These are phyloP conservation scores for Gryon sp. DNA, from an alignment of 1,140 invertebrate species.

Conservation along the genomic window DNA sequence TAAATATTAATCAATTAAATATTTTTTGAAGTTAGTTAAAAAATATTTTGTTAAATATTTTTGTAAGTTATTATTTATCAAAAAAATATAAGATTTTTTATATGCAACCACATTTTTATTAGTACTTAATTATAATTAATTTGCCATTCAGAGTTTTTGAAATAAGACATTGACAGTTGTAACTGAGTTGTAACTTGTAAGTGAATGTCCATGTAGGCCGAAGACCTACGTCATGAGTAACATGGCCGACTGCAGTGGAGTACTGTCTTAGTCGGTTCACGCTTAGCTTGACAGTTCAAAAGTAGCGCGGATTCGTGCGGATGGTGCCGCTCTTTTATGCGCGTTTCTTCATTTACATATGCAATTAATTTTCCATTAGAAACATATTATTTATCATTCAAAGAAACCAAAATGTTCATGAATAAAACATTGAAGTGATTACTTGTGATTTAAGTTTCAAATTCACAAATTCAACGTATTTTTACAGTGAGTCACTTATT, in stretches of 20 bases:
- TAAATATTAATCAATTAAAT: no score
- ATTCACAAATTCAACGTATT: no score
- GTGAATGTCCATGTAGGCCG: slow-evolving; percentile 17
- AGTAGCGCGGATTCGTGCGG: slow-evolving; percentile 60
- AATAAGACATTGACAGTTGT: slow-evolving; percentile 2
- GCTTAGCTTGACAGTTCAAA: slow-evolving; percentile 59
- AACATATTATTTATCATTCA: not conserved
- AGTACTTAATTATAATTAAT: not conserved
- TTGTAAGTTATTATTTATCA: no score
- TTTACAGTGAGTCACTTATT: not conserved
- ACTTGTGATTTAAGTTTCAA: slow-evolving; percentile 5
- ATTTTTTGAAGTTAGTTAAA: no score
- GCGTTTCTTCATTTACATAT: not conserved
- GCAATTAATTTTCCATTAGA: not conserved
- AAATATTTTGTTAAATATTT: no score
- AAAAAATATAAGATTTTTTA: no score
- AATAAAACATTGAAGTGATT: no score
- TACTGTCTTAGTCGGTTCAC: slow-evolving; percentile 50
- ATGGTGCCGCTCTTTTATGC: slow-evolving; percentile 27
- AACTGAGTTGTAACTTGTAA: no score
- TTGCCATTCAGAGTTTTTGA: not conserved
- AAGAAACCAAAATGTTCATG: not conserved
- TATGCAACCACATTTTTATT: not conserved
- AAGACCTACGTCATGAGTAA: slow-evolving; percentile 39
- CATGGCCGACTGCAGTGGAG: slow-evolving; percentile 58